These are phyloP conservation scores for Pseudeuparius sepicola DNA, from an alignment of 2,888 invertebrate genomes.

Conservation along the genomic window DNA sequence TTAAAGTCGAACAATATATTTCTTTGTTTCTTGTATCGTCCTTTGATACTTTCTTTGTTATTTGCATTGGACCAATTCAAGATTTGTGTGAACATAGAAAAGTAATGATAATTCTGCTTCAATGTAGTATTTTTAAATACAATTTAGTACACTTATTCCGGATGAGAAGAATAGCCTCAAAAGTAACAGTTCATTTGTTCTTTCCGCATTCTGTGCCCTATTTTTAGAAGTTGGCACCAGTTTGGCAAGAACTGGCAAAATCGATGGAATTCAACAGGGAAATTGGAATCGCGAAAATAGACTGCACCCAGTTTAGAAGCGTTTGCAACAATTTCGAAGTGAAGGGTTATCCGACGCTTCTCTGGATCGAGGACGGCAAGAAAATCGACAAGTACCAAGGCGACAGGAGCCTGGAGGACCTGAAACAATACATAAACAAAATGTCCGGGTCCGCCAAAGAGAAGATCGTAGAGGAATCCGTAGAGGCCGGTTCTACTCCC, in stretches of 20 bases:
- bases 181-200: too few species aligned
- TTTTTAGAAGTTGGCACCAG: slow-evolving; percentile 73
- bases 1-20: too few species aligned
- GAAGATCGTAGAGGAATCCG: slow-evolving; percentile 29
- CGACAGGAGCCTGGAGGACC: slow-evolving; percentile 53
- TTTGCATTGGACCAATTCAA: too few species aligned
- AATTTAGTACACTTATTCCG: too few species aligned
- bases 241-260: slow-evolving; percentile 74
- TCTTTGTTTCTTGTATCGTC: too few species aligned
- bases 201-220: too few species aligned
- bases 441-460: slow-evolving; percentile 47
- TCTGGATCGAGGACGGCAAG: slow-evolving; percentile 83
- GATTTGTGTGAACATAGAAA: too few species aligned
- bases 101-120: too few species aligned
- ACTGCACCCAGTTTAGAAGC: slow-evolving; percentile 67
- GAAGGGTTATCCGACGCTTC: slow-evolving; percentile 76
- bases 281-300: slow-evolving; percentile 71
- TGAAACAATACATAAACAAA: slow-evolving; percentile 60
- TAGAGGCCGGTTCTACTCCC: slow-evolving; percentile 32
- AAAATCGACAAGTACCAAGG: slow-evolving; percentile 73
- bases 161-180: too few species aligned
- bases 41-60: too few species aligned
- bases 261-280: slow-evolving; percentile 54
- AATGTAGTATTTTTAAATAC: too few species aligned
- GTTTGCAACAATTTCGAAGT: slow-evolving; percentile 73